These are phyloP conservation scores for Thera obeliscata DNA, from an alignment of 2,888 invertebrate genomes.

Conservation along the genomic window DNA sequence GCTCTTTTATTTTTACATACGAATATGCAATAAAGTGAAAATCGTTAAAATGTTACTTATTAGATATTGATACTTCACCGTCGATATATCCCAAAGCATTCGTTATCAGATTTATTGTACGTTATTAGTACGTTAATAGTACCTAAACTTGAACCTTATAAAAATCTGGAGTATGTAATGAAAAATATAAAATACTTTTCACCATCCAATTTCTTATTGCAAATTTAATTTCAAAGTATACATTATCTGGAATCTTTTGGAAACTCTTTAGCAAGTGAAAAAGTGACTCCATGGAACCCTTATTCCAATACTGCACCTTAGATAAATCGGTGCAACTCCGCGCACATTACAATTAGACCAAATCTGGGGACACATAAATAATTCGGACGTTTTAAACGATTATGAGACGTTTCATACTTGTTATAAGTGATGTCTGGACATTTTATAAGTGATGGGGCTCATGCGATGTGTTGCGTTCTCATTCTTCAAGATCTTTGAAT, in stretches of 20 bases:
- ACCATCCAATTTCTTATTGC: not conserved
- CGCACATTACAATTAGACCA: conserved; percentile 75
- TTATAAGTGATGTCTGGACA: conserved; percentile 14
- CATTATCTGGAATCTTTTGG: no score
- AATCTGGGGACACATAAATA: conserved; percentile 68
- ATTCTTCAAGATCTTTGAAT: conserved; percentile 2
- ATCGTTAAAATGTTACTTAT: no score
- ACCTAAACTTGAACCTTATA: no score
- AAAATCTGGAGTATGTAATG: no score
- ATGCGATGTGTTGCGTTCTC: conserved; percentile 7
- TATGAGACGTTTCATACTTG: conserved; percentile 50
- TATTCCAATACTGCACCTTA: conserved; percentile 45
- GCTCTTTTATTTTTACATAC: no score
- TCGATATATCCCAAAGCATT: no score
- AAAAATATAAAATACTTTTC: no score
- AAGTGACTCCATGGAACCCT: conserved; percentile 36
- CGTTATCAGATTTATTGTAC: no score
- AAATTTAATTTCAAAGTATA: no score
- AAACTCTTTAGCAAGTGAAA: not conserved
- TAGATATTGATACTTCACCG: no score
- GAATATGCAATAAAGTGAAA: no score
- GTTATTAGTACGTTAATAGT: no score
- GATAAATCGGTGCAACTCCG: conserved; percentile 67
- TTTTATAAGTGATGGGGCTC: conserved; percentile 5
- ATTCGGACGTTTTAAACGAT: conserved; percentile 58